Evolutionary conservation across 1,140 invertebrate genomes (phyloP), one percentile per base, ranked within the genome.

Genomic region (Harpegnathos saltator): DNA sequence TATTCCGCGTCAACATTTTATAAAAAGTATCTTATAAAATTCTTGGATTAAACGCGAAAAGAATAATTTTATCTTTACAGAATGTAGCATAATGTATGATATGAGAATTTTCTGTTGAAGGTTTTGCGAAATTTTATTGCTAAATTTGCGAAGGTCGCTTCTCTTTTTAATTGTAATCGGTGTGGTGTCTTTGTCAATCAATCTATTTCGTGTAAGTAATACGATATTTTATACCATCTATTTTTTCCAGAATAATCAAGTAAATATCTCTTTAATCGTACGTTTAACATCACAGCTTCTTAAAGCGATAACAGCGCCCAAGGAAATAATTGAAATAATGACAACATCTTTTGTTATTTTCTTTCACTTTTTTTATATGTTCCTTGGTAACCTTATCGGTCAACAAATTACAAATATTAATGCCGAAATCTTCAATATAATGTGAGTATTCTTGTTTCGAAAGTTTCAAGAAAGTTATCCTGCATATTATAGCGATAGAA

Each of bases 181-280:
- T 17, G 62, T 78, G 11, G n/a, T 52, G 3, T 68, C 50, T 24
- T 38, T 78, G 5, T 68, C 62, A 33, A 24, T 48, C 24, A 58
- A 66, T 7, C 17, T 78, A 15, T 78, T 58, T 29, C 52, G 29
- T 7, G 75, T 78, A 7, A 78, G 63, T 61, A 48, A 50, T 15
- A 38, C n/a, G 11, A 15, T 11, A 33, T 59, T 4, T 44, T 3
- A 3, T 19, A 44, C 17, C n/a, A 17, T 59, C 44, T 9, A 52
- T n/a, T 24, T 26, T 69, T 69, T 14, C 14, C 11, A 4, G 15
- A n/a, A n/a, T n/a, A n/a, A 24, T 14, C 9, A 50, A 69, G 50
- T 15, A 54, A 54, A 52, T 69, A 50, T 24, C n/a, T 69, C 3
- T 24, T 69, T 69, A 29, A 29, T n/a, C 19, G 15, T 69, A 52